Base-by-base conservation (phyloP, 2,113 vertebrate genomes). In the Muntiacus reevesi region DNA sequence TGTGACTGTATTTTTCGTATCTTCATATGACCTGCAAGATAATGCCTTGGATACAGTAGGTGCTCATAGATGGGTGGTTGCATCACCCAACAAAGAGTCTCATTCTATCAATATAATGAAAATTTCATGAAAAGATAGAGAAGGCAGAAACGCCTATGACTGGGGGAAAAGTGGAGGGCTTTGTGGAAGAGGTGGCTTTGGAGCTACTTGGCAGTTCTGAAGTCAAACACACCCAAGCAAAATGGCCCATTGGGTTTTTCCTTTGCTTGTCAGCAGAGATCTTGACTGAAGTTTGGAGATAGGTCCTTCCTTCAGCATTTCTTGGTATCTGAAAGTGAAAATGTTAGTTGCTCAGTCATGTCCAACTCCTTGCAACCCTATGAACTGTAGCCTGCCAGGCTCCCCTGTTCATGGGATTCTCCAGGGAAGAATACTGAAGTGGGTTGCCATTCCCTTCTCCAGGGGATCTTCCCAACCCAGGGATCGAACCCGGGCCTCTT, bases 281-380 rank as follows among this genome's bases (percentile, higher is more conserved):
- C 71, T 95, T 23, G 60, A 59, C 60, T 97, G 93, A 90, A 84
- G 78, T 98, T 92, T 97, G 95, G 91, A 97, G 79, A 83, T 79
- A 87, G 84, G 57, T 97, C 96, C 88, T 82, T 96, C 85, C 27
- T 96, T 96, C 86, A 27, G 87, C 89, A 98, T 93, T 97, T 96
- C 87, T 96, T 98, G 55, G 28, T 79, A 33, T 91, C 30, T 89
- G 6, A 76, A 76, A 43, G 40, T 62, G 28, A 30, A 62, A 62
- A 28, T 62, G 60, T 76, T 76, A 43, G 71, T 76, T 43, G 6
- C 40, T 43, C 71, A 43, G 3, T 76, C 23, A 14, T 14, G 40
- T 15, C 71, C 6, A 27, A 27, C 36, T 76, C 12, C 23, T 76
- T 76, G 71, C 71, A 43, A 76, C 36, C 12, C 36, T 43, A 14